Base-by-base conservation (phyloP, 2,113 vertebrate species). In the Nyctibius bracteatus region DNA sequence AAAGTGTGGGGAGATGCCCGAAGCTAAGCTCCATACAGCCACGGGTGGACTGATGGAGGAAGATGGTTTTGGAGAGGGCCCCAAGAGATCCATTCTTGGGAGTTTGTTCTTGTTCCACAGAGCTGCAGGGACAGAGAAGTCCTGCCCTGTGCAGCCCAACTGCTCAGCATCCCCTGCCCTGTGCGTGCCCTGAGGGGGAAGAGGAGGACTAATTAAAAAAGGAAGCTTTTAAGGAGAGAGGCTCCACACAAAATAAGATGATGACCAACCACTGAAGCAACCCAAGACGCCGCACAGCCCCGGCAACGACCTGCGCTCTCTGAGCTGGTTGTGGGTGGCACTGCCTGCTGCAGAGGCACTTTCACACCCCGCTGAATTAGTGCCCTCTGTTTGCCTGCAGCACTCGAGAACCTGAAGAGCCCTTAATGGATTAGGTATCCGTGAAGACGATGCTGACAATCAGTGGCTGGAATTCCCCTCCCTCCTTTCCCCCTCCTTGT, bases 131-230 rank as follows among this genome's bases (percentile, higher is more conserved):
- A 31, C 5, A 3, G 52, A 49, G 35, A 13, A 31, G 41, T 31
- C 59, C 73, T 62, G 44, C 19, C 37, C 57, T 0, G 2, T 9
- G 39, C 58, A 24, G 41, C 39, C 12, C 31, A 27, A 43, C 21
- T 15, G 20, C 58, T 30, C 44, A 6, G 47, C 52, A 22, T 14
- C 66, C 39, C 30, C 52, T 22, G 39, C 39, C n/a, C 63, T 35
- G 7, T 0, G 6, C 7, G 1, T 22, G 46, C 15, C 22, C 41
- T 55, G 20, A 13, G 8, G 8, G 1, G 8, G 14, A 24, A 77
- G 14, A 35, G 55, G 33, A 74, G 21, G 13, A 62, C 31, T 57
- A 6, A 16, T 49, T 25, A 3, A 16, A 21, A 37, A 11, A 57
- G 43, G 33, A 80, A 44, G 18, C 10, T 52, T 71, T 63, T 21